A percentile compares a stretch with the other conserved stretches of the same genome.
These are phyloP conservation scores for Nannospalax galili DNA, from an alignment of 2,113 vertebrate species.

Conservation along the genomic window DNA sequence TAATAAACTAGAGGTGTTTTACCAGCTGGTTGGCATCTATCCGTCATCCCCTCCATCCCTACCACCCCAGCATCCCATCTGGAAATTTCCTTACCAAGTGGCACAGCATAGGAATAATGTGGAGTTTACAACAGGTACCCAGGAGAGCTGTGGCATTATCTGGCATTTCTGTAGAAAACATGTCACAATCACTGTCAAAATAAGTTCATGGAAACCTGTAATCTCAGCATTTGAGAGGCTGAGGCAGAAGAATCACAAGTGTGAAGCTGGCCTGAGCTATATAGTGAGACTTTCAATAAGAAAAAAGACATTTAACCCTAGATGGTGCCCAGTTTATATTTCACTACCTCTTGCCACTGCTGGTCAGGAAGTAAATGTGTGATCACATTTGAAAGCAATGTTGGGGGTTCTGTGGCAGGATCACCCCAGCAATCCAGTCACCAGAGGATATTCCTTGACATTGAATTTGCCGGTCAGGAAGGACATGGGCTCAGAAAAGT, in stretches of 20 bases:
- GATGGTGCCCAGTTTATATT: not conserved
- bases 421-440: not conserved
- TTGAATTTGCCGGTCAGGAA: not conserved
- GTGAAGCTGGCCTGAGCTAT: not conserved
- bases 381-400: not conserved
- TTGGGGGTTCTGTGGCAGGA: not conserved
- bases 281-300: not conserved
- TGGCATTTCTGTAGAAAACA: constrained; percentile 89
- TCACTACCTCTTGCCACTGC: not conserved
- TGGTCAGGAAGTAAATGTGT: not conserved
- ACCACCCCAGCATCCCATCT: not conserved
- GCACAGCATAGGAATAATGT: constrained; percentile 78
- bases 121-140: constrained; percentile 88
- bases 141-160: constrained; percentile 85
- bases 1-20: not conserved
- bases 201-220: not conserved
- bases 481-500: not conserved
- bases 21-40: not conserved
- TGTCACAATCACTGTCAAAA: constrained; percentile 22
- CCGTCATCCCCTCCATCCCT: not conserved
- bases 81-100: constrained; percentile 81
- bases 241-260: not conserved
- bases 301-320: not conserved
- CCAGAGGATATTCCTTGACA: not conserved
- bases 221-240: not conserved